Conservation (phyloP, 2,888 invertebrate species). For the Brenthis hecate region DNA sequence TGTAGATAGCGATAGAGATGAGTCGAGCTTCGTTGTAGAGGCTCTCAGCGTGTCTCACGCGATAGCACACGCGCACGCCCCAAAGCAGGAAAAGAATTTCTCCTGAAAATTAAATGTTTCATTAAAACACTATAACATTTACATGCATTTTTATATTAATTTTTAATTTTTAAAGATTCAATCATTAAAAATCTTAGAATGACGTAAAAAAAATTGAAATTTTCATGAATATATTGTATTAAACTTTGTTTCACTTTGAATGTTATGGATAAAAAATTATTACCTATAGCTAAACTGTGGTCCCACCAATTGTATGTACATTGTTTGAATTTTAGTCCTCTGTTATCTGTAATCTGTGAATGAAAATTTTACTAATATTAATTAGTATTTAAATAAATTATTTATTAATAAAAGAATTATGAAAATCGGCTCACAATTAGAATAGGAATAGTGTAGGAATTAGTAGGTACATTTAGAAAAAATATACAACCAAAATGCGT, state of each 20-base stretch:
- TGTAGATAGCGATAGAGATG: slow-evolving; percentile 97
- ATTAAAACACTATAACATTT: too few species aligned
- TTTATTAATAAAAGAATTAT: too few species aligned
- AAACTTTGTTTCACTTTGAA: not conserved
- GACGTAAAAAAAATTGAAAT: too few species aligned
- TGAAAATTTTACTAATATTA: not conserved
- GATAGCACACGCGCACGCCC: slow-evolving; percentile 93
- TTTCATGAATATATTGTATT: too few species aligned
- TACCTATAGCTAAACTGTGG: slow-evolving; percentile 94
- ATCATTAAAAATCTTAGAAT: too few species aligned
- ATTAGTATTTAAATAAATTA: not conserved
- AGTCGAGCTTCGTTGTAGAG: slow-evolving; percentile 95
- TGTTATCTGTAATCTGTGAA: slow-evolving; percentile 86
- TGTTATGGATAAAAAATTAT: slow-evolving; percentile 31
- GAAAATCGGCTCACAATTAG: not conserved
- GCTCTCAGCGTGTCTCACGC: slow-evolving; percentile 94
- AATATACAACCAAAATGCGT: too few species aligned
- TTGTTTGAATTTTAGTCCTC: slow-evolving; percentile 91
- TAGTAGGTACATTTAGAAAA: too few species aligned
- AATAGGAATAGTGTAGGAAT: too few species aligned
- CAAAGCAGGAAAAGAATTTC: slow-evolving; percentile 90
- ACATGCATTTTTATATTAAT: too few species aligned
- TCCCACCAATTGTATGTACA: slow-evolving; percentile 98
- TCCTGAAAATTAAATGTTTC: slow-evolving; percentile 69
- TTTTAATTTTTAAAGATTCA: too few species aligned